phyloP scores from a whole-genome alignment of 2,888 invertebrate species.

The Acleris literana region DNA sequence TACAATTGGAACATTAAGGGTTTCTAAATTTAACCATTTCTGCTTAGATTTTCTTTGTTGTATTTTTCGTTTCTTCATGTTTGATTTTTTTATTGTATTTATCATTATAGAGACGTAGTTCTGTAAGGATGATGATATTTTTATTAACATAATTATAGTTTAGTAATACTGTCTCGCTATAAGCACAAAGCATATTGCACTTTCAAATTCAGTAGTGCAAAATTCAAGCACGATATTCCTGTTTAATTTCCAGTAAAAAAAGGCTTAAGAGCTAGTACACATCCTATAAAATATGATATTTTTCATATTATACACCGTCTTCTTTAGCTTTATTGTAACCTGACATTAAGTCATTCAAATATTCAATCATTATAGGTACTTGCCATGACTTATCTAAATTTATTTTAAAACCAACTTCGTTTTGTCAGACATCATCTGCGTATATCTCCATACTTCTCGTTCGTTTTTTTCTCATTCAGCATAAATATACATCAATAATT shows the following conservation, averaged over 20 bases:
- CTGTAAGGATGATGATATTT: slow-evolving; percentile 11
- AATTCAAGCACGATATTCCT: slow-evolving; percentile 2
- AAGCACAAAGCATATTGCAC: slow-evolving; percentile 19
- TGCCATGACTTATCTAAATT: too few species aligned
- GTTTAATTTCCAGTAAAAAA: neutral
- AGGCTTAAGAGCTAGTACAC: too few species aligned
- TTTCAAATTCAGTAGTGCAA: slow-evolving; percentile 20
- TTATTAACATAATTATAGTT: neutral
- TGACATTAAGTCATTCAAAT: too few species aligned
- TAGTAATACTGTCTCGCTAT: neutral
- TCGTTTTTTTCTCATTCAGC: too few species aligned
- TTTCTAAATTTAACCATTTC: neutral
- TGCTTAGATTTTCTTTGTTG: slow-evolving; percentile 1
- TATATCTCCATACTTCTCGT: too few species aligned
- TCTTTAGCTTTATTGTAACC: too few species aligned
- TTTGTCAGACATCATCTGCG: too few species aligned
- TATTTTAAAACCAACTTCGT: too few species aligned
- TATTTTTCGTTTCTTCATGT: neutral
- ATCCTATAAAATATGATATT: too few species aligned
- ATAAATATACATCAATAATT: too few species aligned
- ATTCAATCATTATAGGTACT: too few species aligned
- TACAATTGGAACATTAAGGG: slow-evolving; percentile 6
- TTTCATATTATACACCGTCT: too few species aligned
- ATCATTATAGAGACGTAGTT: neutral
- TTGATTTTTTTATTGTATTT: neutral